phyloP scores from a whole-genome alignment of 2,797 vertebrate genomes.

The Ctenopoma kingsleyae region DNA sequence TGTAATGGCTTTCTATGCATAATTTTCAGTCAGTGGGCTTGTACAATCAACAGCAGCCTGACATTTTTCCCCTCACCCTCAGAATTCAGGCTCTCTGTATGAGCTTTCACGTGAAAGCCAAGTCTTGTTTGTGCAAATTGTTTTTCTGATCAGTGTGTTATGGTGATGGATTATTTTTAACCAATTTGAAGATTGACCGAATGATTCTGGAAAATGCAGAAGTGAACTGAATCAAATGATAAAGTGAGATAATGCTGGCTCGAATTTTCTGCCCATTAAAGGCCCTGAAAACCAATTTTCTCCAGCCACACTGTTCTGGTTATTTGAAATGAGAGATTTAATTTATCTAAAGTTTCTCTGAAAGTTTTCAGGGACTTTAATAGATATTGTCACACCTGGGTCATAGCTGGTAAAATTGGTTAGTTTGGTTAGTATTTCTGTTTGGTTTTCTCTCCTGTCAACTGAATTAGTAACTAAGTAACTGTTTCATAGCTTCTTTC shows the following conservation, averaged over 20 bases:
- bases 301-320: neutral
- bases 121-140: neutral
- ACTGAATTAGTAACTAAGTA: slow-evolving; percentile 42
- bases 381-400: neutral
- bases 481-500: slow-evolving; percentile 27
- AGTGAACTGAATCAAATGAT: neutral
- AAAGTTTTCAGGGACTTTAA: neutral
- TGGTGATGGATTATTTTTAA: slow-evolving; percentile 18
- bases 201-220: neutral
- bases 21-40: slow-evolving; percentile 12
- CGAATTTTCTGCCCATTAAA: neutral
- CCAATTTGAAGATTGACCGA: slow-evolving; percentile 16
- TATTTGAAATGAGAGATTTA: neutral
- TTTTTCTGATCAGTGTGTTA: neutral
- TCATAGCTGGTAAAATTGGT: neutral
- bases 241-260: slow-evolving; percentile 23
- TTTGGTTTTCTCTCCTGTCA: slow-evolving; percentile 17
- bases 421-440: neutral
- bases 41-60: slow-evolving; percentile 12
- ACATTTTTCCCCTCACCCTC: neutral
- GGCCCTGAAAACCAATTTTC: neutral
- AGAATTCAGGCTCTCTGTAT: slow-evolving; percentile 1
- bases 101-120: slow-evolving; percentile 2
- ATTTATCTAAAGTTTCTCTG: neutral
- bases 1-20: slow-evolving; percentile 42